A percentile compares a stretch with the other conserved stretches of the same genome.
Conservation (phyloP, 2,113 vertebrate genomes). For the Sprattus sprattus region DNA sequence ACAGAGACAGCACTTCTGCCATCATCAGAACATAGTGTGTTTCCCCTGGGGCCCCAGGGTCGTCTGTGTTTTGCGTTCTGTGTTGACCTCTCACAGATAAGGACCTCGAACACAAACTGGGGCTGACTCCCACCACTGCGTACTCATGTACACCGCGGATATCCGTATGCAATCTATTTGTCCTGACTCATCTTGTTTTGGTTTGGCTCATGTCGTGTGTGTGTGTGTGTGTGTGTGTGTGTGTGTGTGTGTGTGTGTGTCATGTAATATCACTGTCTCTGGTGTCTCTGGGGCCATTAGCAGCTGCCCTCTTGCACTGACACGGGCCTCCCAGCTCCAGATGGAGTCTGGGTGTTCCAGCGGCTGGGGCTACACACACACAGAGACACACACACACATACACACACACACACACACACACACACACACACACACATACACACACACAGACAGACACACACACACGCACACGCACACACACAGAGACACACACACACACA, state of each 20-base stretch:
- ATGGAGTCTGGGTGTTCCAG: constrained; percentile 34
- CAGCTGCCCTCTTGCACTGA: neutral
- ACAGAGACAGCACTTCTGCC: constrained; percentile 3
- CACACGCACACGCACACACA: too few species aligned
- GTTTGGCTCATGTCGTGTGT: neutral
- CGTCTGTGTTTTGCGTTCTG: neutral
- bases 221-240: too few species aligned
- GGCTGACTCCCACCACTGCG: neutral
- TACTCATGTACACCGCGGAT: neutral
- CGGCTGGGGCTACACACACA: constrained; percentile 28
- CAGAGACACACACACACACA: too few species aligned
- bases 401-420: too few species aligned
- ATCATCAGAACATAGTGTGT: neutral
- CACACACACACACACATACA: too few species aligned
- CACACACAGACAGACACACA: too few species aligned
- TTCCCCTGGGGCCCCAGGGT: neutral
- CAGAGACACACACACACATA: too few species aligned
- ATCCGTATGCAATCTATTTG: neutral
- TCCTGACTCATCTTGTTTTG: neutral
- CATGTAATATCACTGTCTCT: neutral
- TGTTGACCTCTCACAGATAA: neutral
- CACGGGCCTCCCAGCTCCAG: neutral
- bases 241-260: too few species aligned
- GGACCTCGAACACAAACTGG: neutral
- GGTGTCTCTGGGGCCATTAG: neutral